Evolutionary conservation across 1,140 invertebrate species (phyloP).

Genomic region (Calycopis cecrops): DNA sequence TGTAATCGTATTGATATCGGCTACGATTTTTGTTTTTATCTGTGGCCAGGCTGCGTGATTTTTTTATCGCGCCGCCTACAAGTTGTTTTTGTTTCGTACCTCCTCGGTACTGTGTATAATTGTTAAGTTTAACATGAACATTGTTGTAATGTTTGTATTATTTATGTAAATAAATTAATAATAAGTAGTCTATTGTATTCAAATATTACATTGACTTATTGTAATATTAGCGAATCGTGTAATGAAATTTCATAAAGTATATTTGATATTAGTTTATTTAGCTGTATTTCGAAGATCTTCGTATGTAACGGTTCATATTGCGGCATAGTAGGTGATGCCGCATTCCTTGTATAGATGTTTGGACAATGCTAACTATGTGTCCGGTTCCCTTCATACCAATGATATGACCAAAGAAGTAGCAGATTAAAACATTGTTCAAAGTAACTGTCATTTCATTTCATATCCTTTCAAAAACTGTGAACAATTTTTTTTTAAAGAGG

Average conservation of each 20-base stretch:
- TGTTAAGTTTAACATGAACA: constrained; percentile 70
- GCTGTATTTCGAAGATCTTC: constrained; percentile 40
- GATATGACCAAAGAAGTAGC: constrained; percentile 73
- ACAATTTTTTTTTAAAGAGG: no score
- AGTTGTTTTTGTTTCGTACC: constrained; percentile 65
- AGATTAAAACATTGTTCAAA: constrained; percentile 68
- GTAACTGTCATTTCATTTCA: constrained; percentile 38
- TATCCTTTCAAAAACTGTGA: not conserved
- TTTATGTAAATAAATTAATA: constrained; percentile 65
- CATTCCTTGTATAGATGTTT: constrained; percentile 51
- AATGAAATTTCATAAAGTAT: constrained; percentile 44
- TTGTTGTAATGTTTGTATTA: constrained; percentile 71
- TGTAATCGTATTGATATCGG: no score
- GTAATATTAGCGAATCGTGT: constrained; percentile 13
- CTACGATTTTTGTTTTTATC: constrained; percentile 21
- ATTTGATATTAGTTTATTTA: constrained; percentile 66
- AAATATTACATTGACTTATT: constrained; percentile 23
- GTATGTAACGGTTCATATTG: constrained; percentile 40
- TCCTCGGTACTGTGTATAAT: constrained; percentile 48
- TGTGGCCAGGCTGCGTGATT: constrained; percentile 38
- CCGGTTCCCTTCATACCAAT: constrained; percentile 64
- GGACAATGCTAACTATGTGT: constrained; percentile 39
- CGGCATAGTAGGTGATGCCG: constrained; percentile 43
- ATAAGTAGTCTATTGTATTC: constrained; percentile 58
- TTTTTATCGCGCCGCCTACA: constrained; percentile 30